Base-by-base conservation (phyloP, 2,888 invertebrate species). In the Xanthorhoe spadicearia region DNA sequence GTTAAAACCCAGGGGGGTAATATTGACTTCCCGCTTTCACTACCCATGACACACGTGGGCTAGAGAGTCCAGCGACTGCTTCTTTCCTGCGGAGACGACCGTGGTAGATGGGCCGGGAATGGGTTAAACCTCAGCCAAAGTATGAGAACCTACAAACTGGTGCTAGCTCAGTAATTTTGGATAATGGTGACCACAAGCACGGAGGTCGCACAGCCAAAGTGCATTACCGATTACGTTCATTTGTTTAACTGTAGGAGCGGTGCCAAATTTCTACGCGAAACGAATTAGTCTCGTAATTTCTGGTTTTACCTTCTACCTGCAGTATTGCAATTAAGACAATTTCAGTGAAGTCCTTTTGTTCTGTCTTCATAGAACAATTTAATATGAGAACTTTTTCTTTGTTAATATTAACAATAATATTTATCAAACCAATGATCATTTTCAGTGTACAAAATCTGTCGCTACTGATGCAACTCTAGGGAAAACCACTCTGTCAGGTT, bases 151-250 rank as follows among this genome's bases (percentile, higher is more conserved):
- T 23, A 3, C 43, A n/a, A 43, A 43, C 32, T 2, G n/a, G 35
- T 58, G 58, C 58, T 58, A 8, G 46, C 43, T 81, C 38, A 81
- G 83, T 74, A 83, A 80, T 76, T 71, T 75, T 76, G 76, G 78
- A 78, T 81, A 80, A 80, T 77, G 77, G 76, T 62, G 68, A 75
- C 83, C 83, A 78, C 82, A 79, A 82, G 81, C 80, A 81, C 75
- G 74, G 69, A 74, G 74, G 74, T 72, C 59, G 54, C 76, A 53
- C 72, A 78, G 74, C 76, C 76, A 80, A 77, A 80, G 77, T 78
- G 79, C 79, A 80, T 78, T 74, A 74, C 55, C 77, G 74, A 79
- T 80, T 78, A 77, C 72, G 74, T 71, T 69, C 70, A 70, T 71
- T 72, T 68, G 71, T 70, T 67, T 70, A 63, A 64, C 69, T 52